phyloP scores from a whole-genome alignment of 2,113 vertebrate species.

The Sebastes schlegelii region DNA sequence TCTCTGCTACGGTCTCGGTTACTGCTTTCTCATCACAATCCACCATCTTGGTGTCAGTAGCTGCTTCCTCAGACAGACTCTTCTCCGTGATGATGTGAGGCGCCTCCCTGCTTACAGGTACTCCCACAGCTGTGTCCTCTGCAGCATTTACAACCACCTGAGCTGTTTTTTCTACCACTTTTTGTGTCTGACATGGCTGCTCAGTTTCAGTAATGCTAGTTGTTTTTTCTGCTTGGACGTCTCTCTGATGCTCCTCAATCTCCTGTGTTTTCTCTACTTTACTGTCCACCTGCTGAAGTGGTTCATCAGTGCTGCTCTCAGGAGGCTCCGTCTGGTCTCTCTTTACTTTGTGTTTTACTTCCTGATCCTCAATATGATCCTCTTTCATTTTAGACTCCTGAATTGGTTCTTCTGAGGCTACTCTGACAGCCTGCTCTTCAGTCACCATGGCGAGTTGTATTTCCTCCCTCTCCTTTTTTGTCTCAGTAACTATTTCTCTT shows the following conservation, averaged over 20 bases:
- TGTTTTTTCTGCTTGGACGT: conserved; percentile 33
- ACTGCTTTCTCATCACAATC: conserved; percentile 14
- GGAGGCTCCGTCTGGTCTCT: conserved; percentile 32
- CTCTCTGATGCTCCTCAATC: conserved; percentile 16
- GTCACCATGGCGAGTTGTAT: not conserved
- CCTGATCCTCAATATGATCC: conserved; percentile 26
- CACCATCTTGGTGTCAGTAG: conserved; percentile 18
- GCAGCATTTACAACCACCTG: not conserved
- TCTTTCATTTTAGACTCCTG: conserved; percentile 26
- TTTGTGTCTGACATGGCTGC: not conserved
- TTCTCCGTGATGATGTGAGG: not conserved
- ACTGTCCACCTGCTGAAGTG: conserved; percentile 13
- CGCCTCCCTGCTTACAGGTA: not conserved
- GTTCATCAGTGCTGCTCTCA: conserved; percentile 21
- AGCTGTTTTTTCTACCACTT: conserved; percentile 6
- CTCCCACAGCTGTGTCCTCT: not conserved
- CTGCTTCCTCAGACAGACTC: conserved; percentile 1
- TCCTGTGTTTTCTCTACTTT: conserved; percentile 36
- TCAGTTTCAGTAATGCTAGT: conserved; percentile 1
- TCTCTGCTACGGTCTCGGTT: conserved; percentile 21
- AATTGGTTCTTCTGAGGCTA: conserved; percentile 7
- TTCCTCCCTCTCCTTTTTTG: conserved; percentile 1
- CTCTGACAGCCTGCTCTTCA: conserved; percentile 14
- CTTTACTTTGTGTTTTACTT: conserved; percentile 32
- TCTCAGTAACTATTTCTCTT: conserved; percentile 12